Conservation (phyloP, 2,888 invertebrate genomes). For the Lysandra bellargus region DNA sequence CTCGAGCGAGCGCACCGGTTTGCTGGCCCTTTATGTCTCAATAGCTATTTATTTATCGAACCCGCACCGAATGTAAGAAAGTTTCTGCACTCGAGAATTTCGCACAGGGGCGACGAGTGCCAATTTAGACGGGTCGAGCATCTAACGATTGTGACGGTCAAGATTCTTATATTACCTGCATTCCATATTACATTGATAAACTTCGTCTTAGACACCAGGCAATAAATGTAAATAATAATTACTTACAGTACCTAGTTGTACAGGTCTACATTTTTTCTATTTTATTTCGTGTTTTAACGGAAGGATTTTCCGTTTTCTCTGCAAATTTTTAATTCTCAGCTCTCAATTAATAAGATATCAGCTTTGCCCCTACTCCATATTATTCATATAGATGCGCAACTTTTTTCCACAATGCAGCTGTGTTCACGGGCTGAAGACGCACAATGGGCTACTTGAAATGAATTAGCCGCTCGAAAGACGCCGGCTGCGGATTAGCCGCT, state of each 20-base stretch:
- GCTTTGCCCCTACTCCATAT: neutral
- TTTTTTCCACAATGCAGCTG: slow-evolving; percentile 51
- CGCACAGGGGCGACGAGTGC: neutral
- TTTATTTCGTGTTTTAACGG: no score
- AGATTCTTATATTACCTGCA: neutral
- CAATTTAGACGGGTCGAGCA: neutral
- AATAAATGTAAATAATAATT: no score
- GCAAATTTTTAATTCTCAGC: neutral
- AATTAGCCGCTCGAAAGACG: slow-evolving; percentile 66
- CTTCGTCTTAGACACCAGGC: no score
- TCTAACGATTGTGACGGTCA: neutral
- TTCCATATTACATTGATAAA: neutral
- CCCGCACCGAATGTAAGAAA: slow-evolving; percentile 48
- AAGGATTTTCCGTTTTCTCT: no score
- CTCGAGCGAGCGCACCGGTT: slow-evolving; percentile 66
- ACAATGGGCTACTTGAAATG: slow-evolving; percentile 65
- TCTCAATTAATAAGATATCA: neutral
- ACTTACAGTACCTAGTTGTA: no score
- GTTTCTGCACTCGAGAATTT: slow-evolving; percentile 30
- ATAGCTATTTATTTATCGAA: slow-evolving; percentile 50
- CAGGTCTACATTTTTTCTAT: no score
- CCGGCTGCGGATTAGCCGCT: slow-evolving; percentile 59
- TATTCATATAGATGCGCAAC: slow-evolving; percentile 35
- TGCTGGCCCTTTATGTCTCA: slow-evolving; percentile 63
- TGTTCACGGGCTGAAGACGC: slow-evolving; percentile 46